Percentiles rank a stretch among this genome's conserved stretches.
These are phyloP conservation scores for Pogonomyrmex barbatus DNA, from an alignment of 1,140 invertebrate genomes.

Conservation along the genomic window DNA sequence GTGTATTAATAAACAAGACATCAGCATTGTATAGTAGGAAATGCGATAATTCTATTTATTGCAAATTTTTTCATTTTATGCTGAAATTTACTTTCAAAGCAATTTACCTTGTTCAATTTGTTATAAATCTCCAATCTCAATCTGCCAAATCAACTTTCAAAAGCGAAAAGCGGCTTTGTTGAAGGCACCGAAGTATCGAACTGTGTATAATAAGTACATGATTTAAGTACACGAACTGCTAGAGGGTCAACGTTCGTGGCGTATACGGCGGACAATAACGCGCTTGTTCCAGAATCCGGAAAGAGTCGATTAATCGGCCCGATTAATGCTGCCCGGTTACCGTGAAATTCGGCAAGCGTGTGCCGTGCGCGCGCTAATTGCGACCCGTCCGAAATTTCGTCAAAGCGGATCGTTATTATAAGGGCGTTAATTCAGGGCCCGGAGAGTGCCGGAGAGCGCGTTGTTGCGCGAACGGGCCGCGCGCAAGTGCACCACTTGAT, in stretches of 20 bases:
- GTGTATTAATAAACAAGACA: background rate
- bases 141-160: background rate
- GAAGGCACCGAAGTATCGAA: background rate
- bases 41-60: background rate
- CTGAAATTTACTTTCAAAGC: background rate
- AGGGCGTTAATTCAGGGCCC: conserved; percentile 46
- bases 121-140: background rate
- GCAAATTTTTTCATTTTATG: background rate
- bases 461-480: conserved; percentile 15
- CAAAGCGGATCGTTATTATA: conserved; percentile 50
- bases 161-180: background rate
- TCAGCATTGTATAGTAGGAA: background rate
- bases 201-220: conserved; percentile 1
- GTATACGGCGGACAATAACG: background rate
- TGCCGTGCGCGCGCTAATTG: conserved; percentile 40
- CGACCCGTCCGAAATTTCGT: conserved; percentile 31
- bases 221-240: conserved; percentile 17
- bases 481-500: conserved; percentile 50
- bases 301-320: conserved; percentile 47
- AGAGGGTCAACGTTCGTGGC: background rate
- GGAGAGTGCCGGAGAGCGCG: conserved; percentile 12
- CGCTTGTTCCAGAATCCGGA: background rate
- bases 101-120: background rate
- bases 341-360: conserved; percentile 31
- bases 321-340: conserved; percentile 30